Conservation (phyloP, 1,140 invertebrate species). For the Pogonognathellus flavescens region DNA sequence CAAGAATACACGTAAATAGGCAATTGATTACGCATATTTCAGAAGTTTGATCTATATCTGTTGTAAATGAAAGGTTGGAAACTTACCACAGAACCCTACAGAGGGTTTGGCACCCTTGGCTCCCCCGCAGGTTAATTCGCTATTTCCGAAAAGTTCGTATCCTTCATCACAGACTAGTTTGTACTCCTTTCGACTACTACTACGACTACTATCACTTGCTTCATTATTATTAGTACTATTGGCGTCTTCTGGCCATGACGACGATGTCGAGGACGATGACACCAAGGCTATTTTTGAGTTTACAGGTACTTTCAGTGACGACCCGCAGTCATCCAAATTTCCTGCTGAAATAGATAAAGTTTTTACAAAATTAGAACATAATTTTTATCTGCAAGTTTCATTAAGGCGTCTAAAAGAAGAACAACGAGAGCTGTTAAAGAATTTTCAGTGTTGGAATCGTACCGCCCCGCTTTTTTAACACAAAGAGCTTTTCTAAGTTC, state of each 20-base stretch:
- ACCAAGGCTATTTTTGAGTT: conserved; percentile 18
- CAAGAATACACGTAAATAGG: too few relatives aligned
- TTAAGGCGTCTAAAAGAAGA: neutral
- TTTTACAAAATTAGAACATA: neutral
- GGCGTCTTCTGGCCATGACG: conserved; percentile 6
- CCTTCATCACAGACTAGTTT: conserved; percentile 80
- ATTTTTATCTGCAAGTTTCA: neutral
- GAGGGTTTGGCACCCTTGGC: neutral
- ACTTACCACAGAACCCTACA: conserved; percentile 55
- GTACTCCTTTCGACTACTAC: conserved; percentile 37
- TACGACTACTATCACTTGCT: neutral
- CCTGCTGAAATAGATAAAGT: neutral
- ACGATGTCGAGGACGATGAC: neutral
- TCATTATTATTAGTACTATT: neutral
- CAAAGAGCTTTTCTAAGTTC: neutral
- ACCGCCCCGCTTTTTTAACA: neutral
- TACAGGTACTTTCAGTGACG: conserved; percentile 3
- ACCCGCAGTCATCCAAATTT: neutral
- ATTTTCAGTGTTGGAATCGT: neutral
- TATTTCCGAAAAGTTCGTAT: conserved; percentile 79
- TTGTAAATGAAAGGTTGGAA: neutral
- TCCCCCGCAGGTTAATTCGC: conserved; percentile 65
- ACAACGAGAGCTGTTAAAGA: neutral
- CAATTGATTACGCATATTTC: too few relatives aligned
- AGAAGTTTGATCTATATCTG: neutral